phyloP scores from a whole-genome alignment of 2,888 invertebrate genomes.

The Globia sparganii region DNA sequence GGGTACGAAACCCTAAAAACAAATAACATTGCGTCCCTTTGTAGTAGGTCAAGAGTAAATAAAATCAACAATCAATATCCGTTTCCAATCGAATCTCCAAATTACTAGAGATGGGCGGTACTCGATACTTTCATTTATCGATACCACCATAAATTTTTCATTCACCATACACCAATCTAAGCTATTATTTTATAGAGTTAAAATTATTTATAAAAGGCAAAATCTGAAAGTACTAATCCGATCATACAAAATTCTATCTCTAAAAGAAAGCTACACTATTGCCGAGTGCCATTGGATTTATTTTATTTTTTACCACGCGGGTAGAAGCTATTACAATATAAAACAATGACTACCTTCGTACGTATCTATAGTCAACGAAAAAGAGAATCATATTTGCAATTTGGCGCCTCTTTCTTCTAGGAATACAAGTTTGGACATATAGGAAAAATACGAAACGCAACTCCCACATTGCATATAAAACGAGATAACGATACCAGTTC shows the following conservation, averaged over 20 bases:
- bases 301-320: background rate
- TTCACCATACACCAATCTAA: background rate
- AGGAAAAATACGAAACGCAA: slow-evolving; percentile 5
- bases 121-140: slow-evolving; percentile 5
- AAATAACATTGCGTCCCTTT: background rate
- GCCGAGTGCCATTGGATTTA: background rate
- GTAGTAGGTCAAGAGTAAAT: slow-evolving; percentile 24
- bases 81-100: background rate
- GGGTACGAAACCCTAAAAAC: background rate
- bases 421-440: slow-evolving; percentile 3
- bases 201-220: no score
- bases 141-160: no score
- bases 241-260: background rate
- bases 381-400: background rate
- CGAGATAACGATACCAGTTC: slow-evolving; percentile 51
- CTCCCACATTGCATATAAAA: slow-evolving; percentile 35
- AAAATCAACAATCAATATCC: slow-evolving; percentile 18
- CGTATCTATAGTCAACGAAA: background rate
- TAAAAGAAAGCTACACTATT: background rate
- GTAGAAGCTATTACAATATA: background rate
- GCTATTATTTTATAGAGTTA: no score
- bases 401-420: background rate
- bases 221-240: background rate
- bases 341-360: background rate
- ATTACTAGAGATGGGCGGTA: background rate